Percentiles rank a stretch among this genome's conserved stretches.
These are phyloP conservation scores for Rhopalosiphum nymphaeae DNA, from an alignment of 2,888 invertebrate species.

Conservation along the genomic window DNA sequence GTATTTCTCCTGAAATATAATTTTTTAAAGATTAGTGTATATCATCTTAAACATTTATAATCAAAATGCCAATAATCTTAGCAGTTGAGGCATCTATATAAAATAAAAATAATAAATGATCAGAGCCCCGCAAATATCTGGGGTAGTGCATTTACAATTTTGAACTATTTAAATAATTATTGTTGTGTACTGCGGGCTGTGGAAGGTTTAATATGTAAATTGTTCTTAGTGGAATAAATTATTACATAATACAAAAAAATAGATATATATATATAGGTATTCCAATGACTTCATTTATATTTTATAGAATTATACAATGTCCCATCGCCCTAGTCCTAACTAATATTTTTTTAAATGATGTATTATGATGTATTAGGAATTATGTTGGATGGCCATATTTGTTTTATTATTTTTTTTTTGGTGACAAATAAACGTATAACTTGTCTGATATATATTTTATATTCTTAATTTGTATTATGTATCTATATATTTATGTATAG, in stretches of 20 bases:
- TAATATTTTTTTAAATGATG: neutral
- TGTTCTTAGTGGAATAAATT: neutral
- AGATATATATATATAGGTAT: neutral
- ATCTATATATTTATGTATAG: neutral
- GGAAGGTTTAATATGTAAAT: neutral
- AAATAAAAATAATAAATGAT: no score
- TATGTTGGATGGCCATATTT: neutral
- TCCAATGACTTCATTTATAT: neutral
- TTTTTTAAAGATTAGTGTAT: slow-evolving; percentile 16
- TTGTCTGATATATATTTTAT: neutral
- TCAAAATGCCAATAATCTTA: neutral
- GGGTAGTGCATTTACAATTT: neutral
- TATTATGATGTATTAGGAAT: neutral
- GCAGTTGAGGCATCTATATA: no score
- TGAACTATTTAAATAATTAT: neutral
- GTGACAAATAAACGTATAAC: neutral
- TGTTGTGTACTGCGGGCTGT: neutral
- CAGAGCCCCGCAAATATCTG: neutral
- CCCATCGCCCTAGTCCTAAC: neutral
- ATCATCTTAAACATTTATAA: neutral
- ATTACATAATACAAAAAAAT: neutral
- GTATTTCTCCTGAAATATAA: slow-evolving; percentile 85
- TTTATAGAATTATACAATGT: neutral
- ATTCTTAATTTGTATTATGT: neutral
- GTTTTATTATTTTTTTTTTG: neutral